Percentiles rank a stretch among this genome's conserved stretches.
Conservation (phyloP, 2,797 vertebrate species). For the Sparidentex hasta region DNA sequence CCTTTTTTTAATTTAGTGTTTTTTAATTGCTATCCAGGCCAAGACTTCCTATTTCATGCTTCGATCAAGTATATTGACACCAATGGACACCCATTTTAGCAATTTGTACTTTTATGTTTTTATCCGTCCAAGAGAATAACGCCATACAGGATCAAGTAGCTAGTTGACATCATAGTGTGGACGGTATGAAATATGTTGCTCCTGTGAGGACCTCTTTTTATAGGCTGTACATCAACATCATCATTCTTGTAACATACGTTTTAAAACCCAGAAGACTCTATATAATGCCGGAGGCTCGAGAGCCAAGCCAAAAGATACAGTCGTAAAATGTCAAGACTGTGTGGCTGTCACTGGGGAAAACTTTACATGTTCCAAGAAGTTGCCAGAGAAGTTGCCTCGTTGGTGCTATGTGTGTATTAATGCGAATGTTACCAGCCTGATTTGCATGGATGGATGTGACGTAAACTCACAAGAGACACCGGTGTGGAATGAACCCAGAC, state of each 20-base stretch:
- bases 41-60: too few relatives aligned
- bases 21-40: too few relatives aligned
- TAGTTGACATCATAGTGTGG: background rate
- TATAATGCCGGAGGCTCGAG: constrained; percentile 6
- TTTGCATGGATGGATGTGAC: constrained; percentile 56
- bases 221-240: background rate
- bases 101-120: too few relatives aligned
- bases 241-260: background rate
- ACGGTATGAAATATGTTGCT: background rate
- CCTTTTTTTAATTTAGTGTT: too few relatives aligned
- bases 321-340: constrained; percentile 36
- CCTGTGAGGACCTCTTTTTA: background rate
- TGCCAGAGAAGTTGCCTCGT: constrained; percentile 45
- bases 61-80: too few relatives aligned
- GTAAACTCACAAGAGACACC: constrained; percentile 45
- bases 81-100: too few relatives aligned
- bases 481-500: constrained; percentile 46
- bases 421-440: constrained; percentile 31
- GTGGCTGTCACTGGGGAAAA: constrained; percentile 9
- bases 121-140: too few relatives aligned
- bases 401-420: constrained; percentile 36
- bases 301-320: constrained; percentile 38
- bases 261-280: constrained; percentile 18
- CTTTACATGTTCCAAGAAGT: constrained; percentile 32
- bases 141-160: too few relatives aligned